Evolutionary conservation across 2,797 vertebrate genomes (phyloP).

Genomic region (Chrysolophus pictus): DNA sequence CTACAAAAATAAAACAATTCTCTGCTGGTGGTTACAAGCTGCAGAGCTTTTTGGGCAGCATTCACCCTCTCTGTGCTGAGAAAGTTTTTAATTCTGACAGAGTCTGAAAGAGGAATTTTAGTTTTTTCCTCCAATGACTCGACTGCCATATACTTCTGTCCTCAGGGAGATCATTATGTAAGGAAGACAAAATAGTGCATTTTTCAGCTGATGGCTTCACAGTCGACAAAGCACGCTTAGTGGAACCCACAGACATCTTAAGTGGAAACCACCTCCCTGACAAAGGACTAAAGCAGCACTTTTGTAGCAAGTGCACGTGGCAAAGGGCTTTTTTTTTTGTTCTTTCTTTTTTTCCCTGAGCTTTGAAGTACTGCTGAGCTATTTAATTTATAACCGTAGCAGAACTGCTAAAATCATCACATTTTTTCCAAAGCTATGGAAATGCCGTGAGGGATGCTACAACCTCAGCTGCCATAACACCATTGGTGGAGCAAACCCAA

Average conservation of each 20-base stretch:
- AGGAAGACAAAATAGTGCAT: neutral
- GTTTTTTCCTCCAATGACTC: rapidly evolving
- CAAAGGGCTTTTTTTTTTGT: neutral
- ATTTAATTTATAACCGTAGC: conserved; percentile 28
- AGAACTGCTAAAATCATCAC: conserved; percentile 72
- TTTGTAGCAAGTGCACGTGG: neutral
- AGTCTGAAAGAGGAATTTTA: neutral
- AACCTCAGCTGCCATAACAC: neutral
- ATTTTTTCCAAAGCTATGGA: neutral
- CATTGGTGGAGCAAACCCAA: neutral
- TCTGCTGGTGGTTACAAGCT: neutral
- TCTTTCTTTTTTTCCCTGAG: neutral
- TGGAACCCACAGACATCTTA: neutral
- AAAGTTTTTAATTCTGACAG: neutral
- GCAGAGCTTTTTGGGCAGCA: neutral
- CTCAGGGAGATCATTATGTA: neutral
- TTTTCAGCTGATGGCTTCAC: neutral
- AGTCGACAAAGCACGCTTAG: neutral
- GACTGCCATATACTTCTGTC: neutral
- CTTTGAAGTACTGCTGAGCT: conserved; percentile 52
- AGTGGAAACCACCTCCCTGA: neutral
- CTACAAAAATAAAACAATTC: neutral
- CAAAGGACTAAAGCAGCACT: neutral
- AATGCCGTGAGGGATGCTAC: rapidly evolving
- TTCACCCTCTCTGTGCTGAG: neutral